Evolutionary conservation across 2,113 vertebrate species (phyloP).

Genomic region (Salminus brasiliensis): DNA sequence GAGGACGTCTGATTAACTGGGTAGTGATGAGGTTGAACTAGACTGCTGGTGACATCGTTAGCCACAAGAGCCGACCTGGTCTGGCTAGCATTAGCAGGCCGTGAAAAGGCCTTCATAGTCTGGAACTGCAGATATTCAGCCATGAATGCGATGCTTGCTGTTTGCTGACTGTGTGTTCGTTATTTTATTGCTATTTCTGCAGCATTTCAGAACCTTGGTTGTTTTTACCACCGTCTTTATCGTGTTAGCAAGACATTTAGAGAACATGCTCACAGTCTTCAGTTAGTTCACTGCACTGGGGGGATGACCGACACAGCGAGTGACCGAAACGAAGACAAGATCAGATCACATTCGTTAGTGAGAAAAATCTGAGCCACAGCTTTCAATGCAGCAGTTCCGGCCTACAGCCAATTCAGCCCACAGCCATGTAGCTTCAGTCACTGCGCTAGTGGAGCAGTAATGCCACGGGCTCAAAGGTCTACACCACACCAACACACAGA

Average conservation of each 20-base stretch:
- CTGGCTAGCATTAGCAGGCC: background rate
- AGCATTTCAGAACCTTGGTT: background rate
- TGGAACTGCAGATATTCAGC: background rate
- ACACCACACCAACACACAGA: background rate
- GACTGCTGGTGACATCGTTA: slow-evolving; percentile 7
- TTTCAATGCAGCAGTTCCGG: background rate
- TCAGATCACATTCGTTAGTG: background rate
- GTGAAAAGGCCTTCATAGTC: background rate
- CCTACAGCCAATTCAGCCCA: background rate
- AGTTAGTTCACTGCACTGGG: background rate
- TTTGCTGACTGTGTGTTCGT: background rate
- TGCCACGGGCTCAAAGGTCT: background rate
- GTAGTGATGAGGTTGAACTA: background rate
- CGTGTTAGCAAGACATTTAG: background rate
- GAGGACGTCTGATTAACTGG: background rate
- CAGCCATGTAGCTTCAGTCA: slow-evolving; percentile 3
- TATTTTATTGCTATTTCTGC: background rate
- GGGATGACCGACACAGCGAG: background rate
- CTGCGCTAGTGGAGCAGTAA: background rate
- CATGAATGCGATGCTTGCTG: background rate
- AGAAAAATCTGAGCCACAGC: background rate
- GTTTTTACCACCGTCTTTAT: background rate
- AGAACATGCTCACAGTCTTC: background rate
- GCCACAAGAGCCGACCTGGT: background rate
- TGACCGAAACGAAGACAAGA: background rate